These are phyloP conservation scores for Drosophila parabipectinata DNA, from an alignment of 1,140 invertebrate genomes.

Conservation along the genomic window DNA sequence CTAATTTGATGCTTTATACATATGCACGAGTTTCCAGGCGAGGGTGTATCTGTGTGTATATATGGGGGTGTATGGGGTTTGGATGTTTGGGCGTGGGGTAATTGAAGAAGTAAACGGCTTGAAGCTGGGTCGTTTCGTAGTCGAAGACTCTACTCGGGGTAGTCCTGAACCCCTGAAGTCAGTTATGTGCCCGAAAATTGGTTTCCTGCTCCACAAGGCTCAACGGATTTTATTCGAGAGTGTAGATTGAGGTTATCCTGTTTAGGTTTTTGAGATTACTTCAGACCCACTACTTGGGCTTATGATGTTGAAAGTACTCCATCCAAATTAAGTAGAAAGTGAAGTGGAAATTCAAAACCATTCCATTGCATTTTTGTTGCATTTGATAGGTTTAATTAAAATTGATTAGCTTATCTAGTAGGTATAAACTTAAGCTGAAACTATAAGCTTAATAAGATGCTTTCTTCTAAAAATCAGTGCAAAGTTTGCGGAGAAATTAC, in stretches of 20 bases:
- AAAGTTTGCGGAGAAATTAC: conserved; percentile 16
- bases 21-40: conserved; percentile 19
- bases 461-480: not conserved
- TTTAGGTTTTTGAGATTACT: conserved; percentile 29
- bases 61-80: conserved; percentile 1
- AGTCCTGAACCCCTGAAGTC: conserved; percentile 33
- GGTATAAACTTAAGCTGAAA: no score
- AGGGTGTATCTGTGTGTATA: not conserved
- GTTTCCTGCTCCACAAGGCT: conserved; percentile 29
- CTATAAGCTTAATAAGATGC: not conserved
- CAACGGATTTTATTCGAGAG: conserved; percentile 6
- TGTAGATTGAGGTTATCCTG: conserved; percentile 17
- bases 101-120: conserved; percentile 44
- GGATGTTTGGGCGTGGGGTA: conserved; percentile 29
- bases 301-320: conserved; percentile 24
- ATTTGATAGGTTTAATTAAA: conserved; percentile 7
- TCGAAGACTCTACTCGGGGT: conserved; percentile 4
- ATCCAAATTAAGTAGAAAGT: not conserved
- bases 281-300: conserved; percentile 8
- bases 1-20: conserved; percentile 55
- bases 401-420: not conserved
- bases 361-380: not conserved
- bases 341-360: conserved; percentile 19
- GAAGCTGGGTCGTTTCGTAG: conserved; percentile 11
- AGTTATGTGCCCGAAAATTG: conserved; percentile 48